Percentiles rank a stretch among this genome's conserved stretches.
Conservation (phyloP, 2,797 vertebrate genomes). For the Coreius guichenoti region DNA sequence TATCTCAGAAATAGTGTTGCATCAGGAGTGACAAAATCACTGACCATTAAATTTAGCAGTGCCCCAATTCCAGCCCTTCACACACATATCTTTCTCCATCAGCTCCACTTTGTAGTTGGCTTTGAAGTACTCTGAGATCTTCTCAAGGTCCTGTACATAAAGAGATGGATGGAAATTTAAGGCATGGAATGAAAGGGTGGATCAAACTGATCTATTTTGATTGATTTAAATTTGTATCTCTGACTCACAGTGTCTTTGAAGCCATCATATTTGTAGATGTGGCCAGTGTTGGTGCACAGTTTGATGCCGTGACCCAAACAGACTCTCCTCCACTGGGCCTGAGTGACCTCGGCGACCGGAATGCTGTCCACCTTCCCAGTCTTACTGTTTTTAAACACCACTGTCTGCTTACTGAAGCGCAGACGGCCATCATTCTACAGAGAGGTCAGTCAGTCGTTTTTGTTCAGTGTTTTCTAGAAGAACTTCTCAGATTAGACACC, state of each 20-base stretch:
- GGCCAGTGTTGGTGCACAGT: constrained; percentile 87
- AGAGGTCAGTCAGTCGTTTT: background rate
- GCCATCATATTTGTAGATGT: constrained; percentile 94
- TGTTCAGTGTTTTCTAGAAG: background rate
- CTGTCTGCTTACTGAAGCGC: constrained; percentile 89
- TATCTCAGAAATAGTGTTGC: background rate
- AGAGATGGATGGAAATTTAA: background rate
- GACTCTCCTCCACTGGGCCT: constrained; percentile 92
- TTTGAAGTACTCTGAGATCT: constrained; percentile 94
- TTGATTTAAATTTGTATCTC: background rate
- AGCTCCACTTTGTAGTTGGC: constrained; percentile 91
- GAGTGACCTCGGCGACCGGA: constrained; percentile 82
- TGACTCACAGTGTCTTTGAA: constrained; percentile 92
- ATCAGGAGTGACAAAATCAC: background rate
- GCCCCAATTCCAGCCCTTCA: constrained; percentile 99
- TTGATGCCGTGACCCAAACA: constrained; percentile 94
- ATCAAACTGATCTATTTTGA: background rate
- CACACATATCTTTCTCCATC: constrained; percentile 91
- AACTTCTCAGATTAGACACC: background rate
- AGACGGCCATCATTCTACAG: constrained; percentile 91
- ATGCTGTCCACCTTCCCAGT: constrained; percentile 97
- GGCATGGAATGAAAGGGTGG: background rate
- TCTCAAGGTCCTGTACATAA: constrained; percentile 89
- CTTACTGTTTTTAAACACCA: constrained; percentile 97
- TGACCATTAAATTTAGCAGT: constrained; percentile 93